These are phyloP conservation scores for Mythimna albipuncta DNA, from an alignment of 2,888 invertebrate genomes.

Conservation along the genomic window DNA sequence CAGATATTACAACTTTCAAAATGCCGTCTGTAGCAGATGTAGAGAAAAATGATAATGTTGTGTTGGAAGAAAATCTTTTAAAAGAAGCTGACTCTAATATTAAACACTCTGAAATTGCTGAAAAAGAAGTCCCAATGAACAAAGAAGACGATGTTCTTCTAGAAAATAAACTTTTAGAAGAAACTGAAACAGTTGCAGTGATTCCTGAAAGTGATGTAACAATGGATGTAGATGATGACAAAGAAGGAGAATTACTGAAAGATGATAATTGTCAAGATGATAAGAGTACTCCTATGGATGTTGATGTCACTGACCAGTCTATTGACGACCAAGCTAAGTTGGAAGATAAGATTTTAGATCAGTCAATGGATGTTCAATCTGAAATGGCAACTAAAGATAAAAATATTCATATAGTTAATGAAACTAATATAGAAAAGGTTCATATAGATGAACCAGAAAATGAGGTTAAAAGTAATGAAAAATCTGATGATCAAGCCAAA, in stretches of 20 bases:
- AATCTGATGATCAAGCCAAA: constrained; percentile 3
- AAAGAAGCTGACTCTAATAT: constrained; percentile 2
- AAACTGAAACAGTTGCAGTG: constrained; percentile 2
- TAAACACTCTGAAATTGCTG: background rate
- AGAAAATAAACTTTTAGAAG: constrained; percentile 30
- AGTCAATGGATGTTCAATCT: background rate
- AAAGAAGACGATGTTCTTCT: constrained; percentile 15
- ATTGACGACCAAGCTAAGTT: background rate
- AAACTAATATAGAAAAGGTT: constrained; percentile 1
- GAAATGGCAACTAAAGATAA: background rate
- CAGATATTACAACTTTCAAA: background rate
- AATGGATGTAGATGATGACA: constrained; percentile 43
- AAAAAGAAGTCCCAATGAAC: background rate
- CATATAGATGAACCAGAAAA: background rate
- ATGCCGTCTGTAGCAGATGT: constrained; percentile 9
- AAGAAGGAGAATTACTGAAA: constrained; percentile 44
- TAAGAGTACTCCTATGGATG: constrained; percentile 35
- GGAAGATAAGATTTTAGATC: background rate
- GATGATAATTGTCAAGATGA: constrained; percentile 34
- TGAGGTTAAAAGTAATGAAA: background rate
- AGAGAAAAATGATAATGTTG: background rate
- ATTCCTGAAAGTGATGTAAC: constrained; percentile 9
- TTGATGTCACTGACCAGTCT: constrained; percentile 28
- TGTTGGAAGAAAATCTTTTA: background rate
- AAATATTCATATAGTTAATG: background rate